Evolutionary conservation across 2,888 invertebrate species (phyloP), one percentile per base, ranked within the genome.

Genomic region (Philereme transversata): DNA sequence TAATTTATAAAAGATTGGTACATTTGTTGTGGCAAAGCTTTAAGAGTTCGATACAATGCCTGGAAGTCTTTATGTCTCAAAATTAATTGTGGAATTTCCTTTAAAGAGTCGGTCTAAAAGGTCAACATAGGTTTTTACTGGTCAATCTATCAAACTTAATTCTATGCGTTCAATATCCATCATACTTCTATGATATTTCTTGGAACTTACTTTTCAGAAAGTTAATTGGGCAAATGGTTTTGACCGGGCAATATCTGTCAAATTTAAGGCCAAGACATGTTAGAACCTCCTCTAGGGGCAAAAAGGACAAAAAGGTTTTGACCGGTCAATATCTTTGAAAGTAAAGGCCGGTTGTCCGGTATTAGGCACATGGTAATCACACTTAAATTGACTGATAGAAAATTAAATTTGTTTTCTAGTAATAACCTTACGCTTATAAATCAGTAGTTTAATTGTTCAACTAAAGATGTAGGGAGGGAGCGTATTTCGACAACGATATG

Each of bases 11-110:
- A 79, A 80, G 79, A 78, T 76, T 76, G 66, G 51, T 46, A 70
- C 68, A 69, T 60, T 72, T 71, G 77, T 79, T 79, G 80, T 80
- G 79, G 76, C 60, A 64, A 70, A 78, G 79, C 81, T 81, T 81
- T 78, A 78, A 65, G 36, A 51, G 53, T 61, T 51, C 54, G 51
- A 55, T 52, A 60, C 59, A 64, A 55, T 70, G 52, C 61, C 65
- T 53, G 61, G 64, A 50, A 57, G 46, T 53, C 50, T 57, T 62
- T 51, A 47, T 51, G 50, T 60, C 54, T 49, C 49, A 41, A 57
- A 53, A 57, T 50, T 53, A 46, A 59, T 43, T 49, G 46, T 46
- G 38, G 38, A 5, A 11, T 38, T 48, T 48, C 44, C 53, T n/a
- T 61, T 56, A 35, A 54, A 47, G 33, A 8, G 57, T n/a, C n/a